These are phyloP conservation scores for Brachionus rubens DNA, from an alignment of 1,140 invertebrate genomes.

Conservation along the genomic window DNA sequence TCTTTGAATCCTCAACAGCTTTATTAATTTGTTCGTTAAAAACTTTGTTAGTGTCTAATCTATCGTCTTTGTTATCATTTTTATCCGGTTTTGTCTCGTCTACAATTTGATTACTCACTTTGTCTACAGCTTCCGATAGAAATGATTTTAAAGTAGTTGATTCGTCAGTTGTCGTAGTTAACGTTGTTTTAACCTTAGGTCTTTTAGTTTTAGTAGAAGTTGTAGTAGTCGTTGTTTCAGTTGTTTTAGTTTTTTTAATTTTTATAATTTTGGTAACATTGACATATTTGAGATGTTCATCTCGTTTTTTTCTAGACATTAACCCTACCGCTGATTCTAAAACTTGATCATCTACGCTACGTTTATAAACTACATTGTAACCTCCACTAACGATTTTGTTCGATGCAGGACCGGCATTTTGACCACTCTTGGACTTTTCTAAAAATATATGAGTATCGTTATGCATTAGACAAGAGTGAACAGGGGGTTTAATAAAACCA, in stretches of 20 bases:
- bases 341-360: neutral
- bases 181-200: constrained; percentile 67
- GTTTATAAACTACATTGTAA: constrained; percentile 13
- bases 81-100: no score
- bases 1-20: no score
- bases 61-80: no score
- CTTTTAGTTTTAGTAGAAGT: constrained; percentile 54
- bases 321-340: neutral
- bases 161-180: no score
- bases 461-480: constrained; percentile 74
- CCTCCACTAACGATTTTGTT: constrained; percentile 26
- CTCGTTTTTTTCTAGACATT: neutral
- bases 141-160: no score
- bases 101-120: no score
- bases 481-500: constrained; percentile 87
- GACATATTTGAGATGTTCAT: neutral
- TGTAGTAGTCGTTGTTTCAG: constrained; percentile 67
- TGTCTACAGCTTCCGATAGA: no score
- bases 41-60: no score
- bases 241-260: constrained; percentile 15
- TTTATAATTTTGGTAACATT: constrained; percentile 22
- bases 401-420: neutral
- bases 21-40: no score
- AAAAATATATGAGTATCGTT: constrained; percentile 69
- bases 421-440: constrained; percentile 48